phyloP scores from a whole-genome alignment of 2,113 vertebrate genomes.

The Bos indicus region DNA sequence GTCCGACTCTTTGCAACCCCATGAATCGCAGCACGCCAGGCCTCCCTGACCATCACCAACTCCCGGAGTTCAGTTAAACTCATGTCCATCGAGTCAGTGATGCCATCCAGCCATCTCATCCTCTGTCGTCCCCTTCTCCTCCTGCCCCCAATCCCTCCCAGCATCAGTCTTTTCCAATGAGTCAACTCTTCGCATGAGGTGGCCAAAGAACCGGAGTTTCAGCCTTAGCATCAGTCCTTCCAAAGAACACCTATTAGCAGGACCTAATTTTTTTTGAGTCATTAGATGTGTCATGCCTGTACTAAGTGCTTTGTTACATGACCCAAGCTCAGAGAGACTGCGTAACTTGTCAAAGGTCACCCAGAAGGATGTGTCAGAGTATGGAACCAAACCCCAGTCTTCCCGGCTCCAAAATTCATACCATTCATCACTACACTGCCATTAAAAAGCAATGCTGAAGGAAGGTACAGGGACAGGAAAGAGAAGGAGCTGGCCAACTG shows the following conservation, averaged over 20 bases:
- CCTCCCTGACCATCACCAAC: no score
- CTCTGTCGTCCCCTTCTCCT: no score
- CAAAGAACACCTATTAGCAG: neutral
- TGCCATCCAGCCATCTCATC: no score
- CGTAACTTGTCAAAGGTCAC: neutral
- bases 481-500: neutral
- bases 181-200: no score
- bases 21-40: no score
- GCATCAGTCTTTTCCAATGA: no score
- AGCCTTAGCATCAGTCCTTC: no score
- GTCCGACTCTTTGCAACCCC: no score
- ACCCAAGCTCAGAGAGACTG: neutral
- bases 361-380: neutral
- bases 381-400: neutral
- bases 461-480: neutral
- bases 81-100: rapidly evolving
- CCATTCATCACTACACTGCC: neutral
- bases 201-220: no score
- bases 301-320: neutral
- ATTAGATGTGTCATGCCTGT: neutral
- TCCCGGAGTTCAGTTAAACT: rapidly evolving
- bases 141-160: no score
- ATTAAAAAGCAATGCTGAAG: neutral
- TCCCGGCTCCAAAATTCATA: neutral
- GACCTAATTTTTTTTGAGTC: neutral